Base-by-base conservation (phyloP, 2,797 vertebrate species). In the Leptatherina wallacei region DNA sequence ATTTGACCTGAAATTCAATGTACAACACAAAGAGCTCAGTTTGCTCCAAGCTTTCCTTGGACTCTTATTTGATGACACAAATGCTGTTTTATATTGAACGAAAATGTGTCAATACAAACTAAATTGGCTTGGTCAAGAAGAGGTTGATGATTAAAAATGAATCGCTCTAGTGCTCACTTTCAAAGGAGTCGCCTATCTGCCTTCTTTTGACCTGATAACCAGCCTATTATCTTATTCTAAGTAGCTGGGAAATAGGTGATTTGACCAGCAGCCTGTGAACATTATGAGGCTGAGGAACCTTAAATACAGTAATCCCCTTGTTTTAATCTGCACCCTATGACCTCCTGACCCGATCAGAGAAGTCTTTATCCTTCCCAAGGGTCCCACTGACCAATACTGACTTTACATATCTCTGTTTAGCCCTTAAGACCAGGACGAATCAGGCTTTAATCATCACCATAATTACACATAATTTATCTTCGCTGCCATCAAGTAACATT, bases 401-500 rank as follows among this genome's bases (percentile, higher is more conserved):
- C 29, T 74, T 82, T 89, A 91, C 90, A 92, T 88, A 90, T 92
- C 85, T 89, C 86, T 85, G 82, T 81, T 85, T 82, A 88, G 86
- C 82, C 79, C 80, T 69, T 78, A 85, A 88, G 90, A 89, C 81
- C 83, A 80, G 78, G 70, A 85, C 58, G 78, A 93, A 92, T 92
- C 80, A 69, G 85, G 56, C 82, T 89, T 93, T 94, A 93, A 94
- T 94, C 89, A 93, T 81, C 85, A 80, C 82, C 70, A 80, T 93
- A 94, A 94, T 94, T 93, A 90, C 89, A 92, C 86, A 83, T 92
- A 85, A 94, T 94, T 93, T 91, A 95, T 94, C 88, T 92, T 83
- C 22, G 65, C 91, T 87, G 92, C 88, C 88, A 88, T 92, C 88
- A 83, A 88, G 88, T 84, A 89, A 85, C 83, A 82, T 70, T 77